Conservation (phyloP, 2,797 vertebrate species). For the Chelon labrosus region DNA sequence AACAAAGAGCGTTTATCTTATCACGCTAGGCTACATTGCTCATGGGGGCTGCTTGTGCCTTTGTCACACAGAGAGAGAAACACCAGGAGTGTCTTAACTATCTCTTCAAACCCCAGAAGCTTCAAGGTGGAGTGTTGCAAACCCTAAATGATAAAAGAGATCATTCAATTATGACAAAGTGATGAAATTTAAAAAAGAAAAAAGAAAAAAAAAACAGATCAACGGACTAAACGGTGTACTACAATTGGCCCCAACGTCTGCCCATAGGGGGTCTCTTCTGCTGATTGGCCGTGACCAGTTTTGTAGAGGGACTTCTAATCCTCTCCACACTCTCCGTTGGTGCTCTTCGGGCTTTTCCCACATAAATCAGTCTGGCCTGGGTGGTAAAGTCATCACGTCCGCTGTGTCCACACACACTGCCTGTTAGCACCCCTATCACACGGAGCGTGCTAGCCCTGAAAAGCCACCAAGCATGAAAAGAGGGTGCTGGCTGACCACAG, state of each 20-base stretch:
- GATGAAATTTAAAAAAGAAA: conserved; percentile 25
- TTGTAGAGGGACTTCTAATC: conserved; percentile 82
- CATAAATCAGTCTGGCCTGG: conserved; percentile 87
- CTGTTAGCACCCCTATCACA: conserved; percentile 78
- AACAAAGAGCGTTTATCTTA: conserved; percentile 57
- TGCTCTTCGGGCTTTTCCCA: conserved; percentile 83
- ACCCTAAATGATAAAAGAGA: conserved; percentile 52
- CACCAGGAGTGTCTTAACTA: conserved; percentile 22
- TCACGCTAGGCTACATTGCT: conserved; percentile 39
- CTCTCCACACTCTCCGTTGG: conserved; percentile 85
- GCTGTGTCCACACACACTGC: conserved; percentile 79
- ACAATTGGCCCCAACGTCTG: conserved; percentile 78
- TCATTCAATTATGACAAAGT: conserved; percentile 50
- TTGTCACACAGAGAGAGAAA: conserved; percentile 23
- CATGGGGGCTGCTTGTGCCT: conserved; percentile 15
- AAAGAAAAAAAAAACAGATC: conserved; percentile 23
- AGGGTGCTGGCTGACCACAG: conserved; percentile 28
- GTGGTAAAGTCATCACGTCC: conserved; percentile 88
- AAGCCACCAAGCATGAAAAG: conserved; percentile 59
- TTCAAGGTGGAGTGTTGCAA: conserved; percentile 29
- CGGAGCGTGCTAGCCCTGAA: conserved; percentile 64
- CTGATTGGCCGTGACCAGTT: conserved; percentile 83
- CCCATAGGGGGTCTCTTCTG: conserved; percentile 75
- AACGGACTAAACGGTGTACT: conserved; percentile 40
- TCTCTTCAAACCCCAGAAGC: conserved; percentile 33